These are phyloP conservation scores for Ips nitidus DNA, from an alignment of 1,140 invertebrate species.

Conservation along the genomic window DNA sequence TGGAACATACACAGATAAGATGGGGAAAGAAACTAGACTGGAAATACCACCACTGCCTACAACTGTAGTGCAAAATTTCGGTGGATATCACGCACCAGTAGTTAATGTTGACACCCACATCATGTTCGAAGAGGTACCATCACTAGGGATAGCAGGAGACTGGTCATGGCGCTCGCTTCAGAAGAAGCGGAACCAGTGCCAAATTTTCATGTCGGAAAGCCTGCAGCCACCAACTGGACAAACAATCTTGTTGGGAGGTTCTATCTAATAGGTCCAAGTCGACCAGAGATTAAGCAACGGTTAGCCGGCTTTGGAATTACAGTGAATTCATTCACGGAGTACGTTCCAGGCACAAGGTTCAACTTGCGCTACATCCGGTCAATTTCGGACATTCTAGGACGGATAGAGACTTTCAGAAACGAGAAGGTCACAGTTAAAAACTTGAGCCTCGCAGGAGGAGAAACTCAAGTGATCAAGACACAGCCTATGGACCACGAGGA, in stretches of 20 bases:
- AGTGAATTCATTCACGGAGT: constrained; percentile 25
- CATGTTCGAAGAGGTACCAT: constrained; percentile 45
- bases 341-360: constrained; percentile 33
- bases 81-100: constrained; percentile 40
- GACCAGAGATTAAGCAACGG: constrained; percentile 38
- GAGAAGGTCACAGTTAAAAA: constrained; percentile 40
- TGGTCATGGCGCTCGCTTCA: constrained; percentile 37
- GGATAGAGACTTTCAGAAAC: constrained; percentile 35
- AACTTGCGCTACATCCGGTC: constrained; percentile 38
- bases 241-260: constrained; percentile 33
- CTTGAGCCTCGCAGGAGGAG: constrained; percentile 25
- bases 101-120: constrained; percentile 40
- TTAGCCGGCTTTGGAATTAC: constrained; percentile 36
- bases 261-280: constrained; percentile 30
- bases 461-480: constrained; percentile 36
- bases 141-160: constrained; percentile 42
- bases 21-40: constrained; percentile 39
- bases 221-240: constrained; percentile 20
- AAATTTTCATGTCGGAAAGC: constrained; percentile 37
- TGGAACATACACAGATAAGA: constrained; percentile 36
- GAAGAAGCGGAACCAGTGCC: constrained; percentile 34
- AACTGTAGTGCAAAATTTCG: constrained; percentile 35
- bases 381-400: constrained; percentile 18
- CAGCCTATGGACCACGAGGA: constrained; percentile 31
- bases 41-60: constrained; percentile 36